Conservation (phyloP, 1,140 invertebrate species). For the Macrosteles quadrilineatus region DNA sequence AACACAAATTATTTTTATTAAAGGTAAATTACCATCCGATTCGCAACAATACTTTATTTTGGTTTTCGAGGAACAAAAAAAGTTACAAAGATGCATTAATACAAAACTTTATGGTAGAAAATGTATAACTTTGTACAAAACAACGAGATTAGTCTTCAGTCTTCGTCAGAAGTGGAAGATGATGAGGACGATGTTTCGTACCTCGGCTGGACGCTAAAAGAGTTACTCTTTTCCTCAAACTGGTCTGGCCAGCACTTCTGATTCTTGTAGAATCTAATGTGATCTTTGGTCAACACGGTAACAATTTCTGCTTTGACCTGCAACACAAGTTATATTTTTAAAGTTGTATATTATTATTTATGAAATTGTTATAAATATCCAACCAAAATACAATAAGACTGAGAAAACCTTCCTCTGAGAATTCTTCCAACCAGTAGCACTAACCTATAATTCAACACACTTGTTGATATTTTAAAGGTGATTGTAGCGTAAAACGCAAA, state of each 20-base stretch:
- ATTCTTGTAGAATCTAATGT: slow-evolving; percentile 78
- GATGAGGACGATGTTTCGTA: neutral
- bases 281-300: slow-evolving; percentile 76
- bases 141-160: too few relatives aligned
- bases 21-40: too few relatives aligned
- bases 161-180: neutral
- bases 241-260: slow-evolving; percentile 70
- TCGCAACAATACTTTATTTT: too few relatives aligned
- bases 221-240: slow-evolving; percentile 4
- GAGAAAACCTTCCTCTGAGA: neutral
- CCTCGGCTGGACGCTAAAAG: neutral
- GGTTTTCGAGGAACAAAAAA: too few relatives aligned
- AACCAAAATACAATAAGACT: neutral
- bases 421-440: neutral
- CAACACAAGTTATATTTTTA: neutral
- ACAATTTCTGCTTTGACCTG: slow-evolving; percentile 76
- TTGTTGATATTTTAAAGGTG: neutral
- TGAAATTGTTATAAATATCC: neutral
- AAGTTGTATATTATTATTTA: neutral
- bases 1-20: too few relatives aligned
- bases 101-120: too few relatives aligned
- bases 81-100: too few relatives aligned
- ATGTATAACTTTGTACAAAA: too few relatives aligned
- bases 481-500: neutral
- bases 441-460: neutral